A percentile compares a stretch with the other conserved stretches of the same genome.
These are phyloP conservation scores for Passerculus sandwichensis DNA, from an alignment of 2,797 vertebrate genomes.

Conservation along the genomic window DNA sequence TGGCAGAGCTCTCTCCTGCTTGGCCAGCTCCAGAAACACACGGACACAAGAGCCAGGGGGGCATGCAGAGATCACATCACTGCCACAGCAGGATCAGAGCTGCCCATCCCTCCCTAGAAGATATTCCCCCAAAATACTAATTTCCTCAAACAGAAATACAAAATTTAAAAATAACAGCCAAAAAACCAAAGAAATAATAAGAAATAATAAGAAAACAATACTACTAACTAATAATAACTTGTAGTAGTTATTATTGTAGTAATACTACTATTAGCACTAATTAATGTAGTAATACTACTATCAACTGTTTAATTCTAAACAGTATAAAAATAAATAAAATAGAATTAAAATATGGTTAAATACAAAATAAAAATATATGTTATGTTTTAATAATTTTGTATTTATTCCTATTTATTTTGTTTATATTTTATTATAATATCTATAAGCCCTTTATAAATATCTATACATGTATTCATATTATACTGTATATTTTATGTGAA, in stretches of 20 bases:
- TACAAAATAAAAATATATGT: neutral
- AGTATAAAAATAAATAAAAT: neutral
- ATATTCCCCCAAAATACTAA: neutral
- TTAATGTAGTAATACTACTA: neutral
- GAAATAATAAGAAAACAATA: neutral
- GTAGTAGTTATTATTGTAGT: neutral
- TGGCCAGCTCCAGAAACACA: neutral
- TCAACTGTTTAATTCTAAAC: neutral
- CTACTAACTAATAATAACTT: neutral
- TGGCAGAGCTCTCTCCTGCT: neutral
- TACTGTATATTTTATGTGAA: neutral
- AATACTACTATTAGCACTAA: neutral
- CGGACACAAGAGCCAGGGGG: neutral
- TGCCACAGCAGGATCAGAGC: neutral
- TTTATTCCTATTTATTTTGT: neutral
- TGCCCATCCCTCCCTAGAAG: neutral
- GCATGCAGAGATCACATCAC: neutral
- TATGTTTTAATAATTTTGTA: neutral
- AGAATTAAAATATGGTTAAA: neutral
- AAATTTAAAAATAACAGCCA: too few species aligned
- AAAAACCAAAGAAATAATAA: neutral
- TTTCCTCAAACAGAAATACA: neutral
- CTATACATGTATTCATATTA: too few species aligned
- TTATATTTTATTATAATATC: neutral
- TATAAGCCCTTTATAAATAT: neutral